phyloP scores from a whole-genome alignment of 2,113 vertebrate species.

The Penelope pileata region DNA sequence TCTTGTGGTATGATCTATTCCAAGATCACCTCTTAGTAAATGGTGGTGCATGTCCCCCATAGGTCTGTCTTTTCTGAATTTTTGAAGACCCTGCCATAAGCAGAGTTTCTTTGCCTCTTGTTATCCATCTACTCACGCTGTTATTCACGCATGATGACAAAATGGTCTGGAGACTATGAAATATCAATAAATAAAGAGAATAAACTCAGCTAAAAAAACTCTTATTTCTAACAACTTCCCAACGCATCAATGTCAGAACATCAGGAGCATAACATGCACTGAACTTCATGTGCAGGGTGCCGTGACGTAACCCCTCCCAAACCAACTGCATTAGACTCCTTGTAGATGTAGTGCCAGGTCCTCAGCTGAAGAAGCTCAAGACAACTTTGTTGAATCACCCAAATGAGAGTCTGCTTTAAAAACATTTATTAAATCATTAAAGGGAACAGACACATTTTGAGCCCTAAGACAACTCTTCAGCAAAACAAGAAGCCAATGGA shows the following conservation, averaged over 20 bases:
- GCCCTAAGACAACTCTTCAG: background rate
- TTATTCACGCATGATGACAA: background rate
- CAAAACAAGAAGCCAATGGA: background rate
- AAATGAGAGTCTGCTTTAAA: background rate
- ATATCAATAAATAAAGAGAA: background rate
- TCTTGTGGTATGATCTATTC: background rate
- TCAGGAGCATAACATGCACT: background rate
- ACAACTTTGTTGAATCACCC: background rate
- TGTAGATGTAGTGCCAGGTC: background rate
- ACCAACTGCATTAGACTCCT: background rate
- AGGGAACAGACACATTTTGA: background rate
- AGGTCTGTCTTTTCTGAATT: background rate
- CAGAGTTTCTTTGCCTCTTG: background rate
- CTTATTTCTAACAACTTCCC: background rate
- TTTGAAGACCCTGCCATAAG: background rate
- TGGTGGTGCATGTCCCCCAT: background rate
- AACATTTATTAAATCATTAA: background rate
- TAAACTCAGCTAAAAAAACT: background rate
- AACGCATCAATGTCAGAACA: background rate
- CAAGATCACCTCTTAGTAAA: background rate
- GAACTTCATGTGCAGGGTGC: background rate
- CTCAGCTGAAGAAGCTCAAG: background rate
- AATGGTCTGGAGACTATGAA: background rate
- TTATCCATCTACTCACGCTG: background rate
- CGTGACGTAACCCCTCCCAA: background rate